These are phyloP conservation scores for Istiophorus platypterus DNA, from an alignment of 2,113 vertebrate species.

Conservation along the genomic window DNA sequence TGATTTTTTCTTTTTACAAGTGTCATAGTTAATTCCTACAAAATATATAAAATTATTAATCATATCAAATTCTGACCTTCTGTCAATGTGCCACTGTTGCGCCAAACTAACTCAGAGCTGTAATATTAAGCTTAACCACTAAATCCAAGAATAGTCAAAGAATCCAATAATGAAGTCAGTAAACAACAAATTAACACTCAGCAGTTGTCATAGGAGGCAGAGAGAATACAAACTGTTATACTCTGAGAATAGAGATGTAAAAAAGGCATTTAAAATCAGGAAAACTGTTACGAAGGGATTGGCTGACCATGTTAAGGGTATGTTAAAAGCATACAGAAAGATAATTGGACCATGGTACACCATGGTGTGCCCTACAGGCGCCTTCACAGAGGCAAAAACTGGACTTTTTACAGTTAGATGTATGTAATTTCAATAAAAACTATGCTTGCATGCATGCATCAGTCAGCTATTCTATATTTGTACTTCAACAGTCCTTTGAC, in stretches of 20 bases:
- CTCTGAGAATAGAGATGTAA: too few species aligned
- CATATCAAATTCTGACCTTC: not conserved
- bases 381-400: not conserved
- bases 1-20: too few species aligned
- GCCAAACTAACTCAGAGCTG: not conserved
- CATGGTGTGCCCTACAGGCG: not conserved
- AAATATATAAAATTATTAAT: not conserved
- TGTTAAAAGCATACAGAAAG: not conserved
- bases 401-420: not conserved
- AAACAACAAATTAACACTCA: not conserved
- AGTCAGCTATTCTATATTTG: not conserved
- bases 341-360: not conserved
- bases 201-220: not conserved
- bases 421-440: not conserved
- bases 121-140: constrained; percentile 25
- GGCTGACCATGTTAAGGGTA: too few species aligned
- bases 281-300: too few species aligned
- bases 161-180: too few species aligned
- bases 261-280: too few species aligned
- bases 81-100: not conserved
- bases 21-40: not conserved
- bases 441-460: not conserved
- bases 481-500: not conserved
- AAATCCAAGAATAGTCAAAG: too few species aligned
- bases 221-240: not conserved